Conservation (phyloP, 2,888 invertebrate species). For the Rhabditophanes sp. region DNA sequence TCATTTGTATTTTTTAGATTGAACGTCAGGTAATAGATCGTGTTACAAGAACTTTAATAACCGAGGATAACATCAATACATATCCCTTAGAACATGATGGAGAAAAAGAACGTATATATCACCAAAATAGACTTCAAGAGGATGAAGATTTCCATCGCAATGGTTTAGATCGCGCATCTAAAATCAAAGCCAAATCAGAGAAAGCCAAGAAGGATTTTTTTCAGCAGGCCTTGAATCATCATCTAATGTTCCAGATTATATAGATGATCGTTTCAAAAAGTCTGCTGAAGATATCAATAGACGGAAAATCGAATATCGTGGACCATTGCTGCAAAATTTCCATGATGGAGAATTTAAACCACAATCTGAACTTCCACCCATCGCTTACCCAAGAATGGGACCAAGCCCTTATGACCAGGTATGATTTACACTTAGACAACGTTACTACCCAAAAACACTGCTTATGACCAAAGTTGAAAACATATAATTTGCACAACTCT, state of each 20-base stretch:
- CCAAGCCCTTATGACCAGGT: conserved; percentile 33
- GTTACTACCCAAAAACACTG: no score
- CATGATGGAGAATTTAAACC: conserved; percentile 24
- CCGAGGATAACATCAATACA: conserved; percentile 13
- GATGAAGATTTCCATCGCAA: conserved; percentile 18
- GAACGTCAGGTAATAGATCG: conserved; percentile 39
- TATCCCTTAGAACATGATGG: neutral
- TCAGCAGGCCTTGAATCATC: conserved; percentile 3
- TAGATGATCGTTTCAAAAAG: conserved; percentile 24
- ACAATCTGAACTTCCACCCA: conserved; percentile 7
- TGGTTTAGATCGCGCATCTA: conserved; percentile 18
- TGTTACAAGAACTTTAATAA: conserved; percentile 38
- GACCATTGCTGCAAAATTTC: conserved; percentile 41
- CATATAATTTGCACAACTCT: no score
- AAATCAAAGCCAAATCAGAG: conserved; percentile 18
- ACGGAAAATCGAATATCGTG: conserved; percentile 28
- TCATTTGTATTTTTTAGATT: conserved; percentile 10
- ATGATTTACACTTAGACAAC: no score
- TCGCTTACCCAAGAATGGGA: conserved; percentile 16
- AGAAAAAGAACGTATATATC: conserved; percentile 5
- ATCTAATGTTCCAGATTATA: conserved; percentile 10
- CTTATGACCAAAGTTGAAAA: no score
- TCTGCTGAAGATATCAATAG: conserved; percentile 29
- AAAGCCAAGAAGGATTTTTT: conserved; percentile 12
- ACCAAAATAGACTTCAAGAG: conserved; percentile 8